Conservation (phyloP, 2,113 vertebrate species). For the Athene cunicularia region DNA sequence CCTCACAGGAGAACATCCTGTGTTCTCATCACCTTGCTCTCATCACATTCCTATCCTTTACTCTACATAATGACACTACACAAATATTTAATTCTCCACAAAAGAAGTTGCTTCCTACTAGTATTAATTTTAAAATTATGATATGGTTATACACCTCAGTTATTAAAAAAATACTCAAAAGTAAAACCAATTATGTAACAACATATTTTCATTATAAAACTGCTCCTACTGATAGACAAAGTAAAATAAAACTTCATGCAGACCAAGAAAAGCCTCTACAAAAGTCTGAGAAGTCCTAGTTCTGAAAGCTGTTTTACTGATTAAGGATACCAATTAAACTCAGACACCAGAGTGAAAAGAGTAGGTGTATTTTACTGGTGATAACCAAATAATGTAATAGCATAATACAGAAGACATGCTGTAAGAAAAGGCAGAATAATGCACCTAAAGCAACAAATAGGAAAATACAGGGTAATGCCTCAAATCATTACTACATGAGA, state of each 20-base stretch:
- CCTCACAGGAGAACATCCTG: no score
- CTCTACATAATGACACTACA: no score
- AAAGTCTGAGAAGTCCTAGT: neutral
- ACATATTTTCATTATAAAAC: neutral
- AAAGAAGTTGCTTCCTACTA: neutral
- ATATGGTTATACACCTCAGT: neutral
- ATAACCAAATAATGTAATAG: no score
- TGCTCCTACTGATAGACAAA: neutral
- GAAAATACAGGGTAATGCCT: no score
- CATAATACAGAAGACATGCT: no score
- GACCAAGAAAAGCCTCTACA: neutral
- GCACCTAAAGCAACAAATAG: no score
- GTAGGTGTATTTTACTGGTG: no score
- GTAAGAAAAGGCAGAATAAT: no score
- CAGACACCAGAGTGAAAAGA: no score
- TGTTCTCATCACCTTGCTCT: neutral
- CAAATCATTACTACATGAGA: no score
- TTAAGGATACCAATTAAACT: no score
- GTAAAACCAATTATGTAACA: neutral
- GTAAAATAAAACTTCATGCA: neutral
- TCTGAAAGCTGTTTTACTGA: neutral
- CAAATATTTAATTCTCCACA: neutral
- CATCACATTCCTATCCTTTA: neutral
- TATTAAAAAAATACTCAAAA: neutral
- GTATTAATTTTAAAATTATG: neutral